These are phyloP conservation scores for Poeciliopsis occidentalis DNA, from an alignment of 2,113 vertebrate genomes.

Conservation along the genomic window DNA sequence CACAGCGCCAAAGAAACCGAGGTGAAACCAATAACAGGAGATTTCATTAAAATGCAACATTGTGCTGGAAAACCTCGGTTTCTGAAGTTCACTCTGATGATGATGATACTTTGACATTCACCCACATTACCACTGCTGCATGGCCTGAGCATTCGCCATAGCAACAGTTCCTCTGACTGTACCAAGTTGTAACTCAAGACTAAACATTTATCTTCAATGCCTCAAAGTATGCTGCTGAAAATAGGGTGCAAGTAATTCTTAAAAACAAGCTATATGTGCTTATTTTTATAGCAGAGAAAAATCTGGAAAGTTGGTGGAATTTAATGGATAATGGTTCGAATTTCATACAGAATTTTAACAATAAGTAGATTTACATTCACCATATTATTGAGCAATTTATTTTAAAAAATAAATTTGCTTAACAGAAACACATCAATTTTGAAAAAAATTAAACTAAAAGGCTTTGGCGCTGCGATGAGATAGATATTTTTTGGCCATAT, in stretches of 20 bases:
- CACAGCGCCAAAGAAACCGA: background rate
- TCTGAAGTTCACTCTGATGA: background rate
- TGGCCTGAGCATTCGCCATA: background rate
- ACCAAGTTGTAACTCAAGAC: background rate
- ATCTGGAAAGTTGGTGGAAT: background rate
- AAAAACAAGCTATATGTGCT: background rate
- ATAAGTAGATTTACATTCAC: no score
- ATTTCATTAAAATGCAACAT: conserved; percentile 1
- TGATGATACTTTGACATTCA: background rate
- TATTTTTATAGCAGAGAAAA: background rate
- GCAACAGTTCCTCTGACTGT: background rate
- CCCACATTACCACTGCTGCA: background rate
- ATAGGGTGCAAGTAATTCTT: background rate
- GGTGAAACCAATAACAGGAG: background rate
- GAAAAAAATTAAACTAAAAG: no score
- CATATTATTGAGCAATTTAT: no score
- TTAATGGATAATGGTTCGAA: no score
- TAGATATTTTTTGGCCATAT: no score
- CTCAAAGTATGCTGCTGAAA: background rate
- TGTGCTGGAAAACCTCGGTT: background rate
- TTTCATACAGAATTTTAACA: no score
- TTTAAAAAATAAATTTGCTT: no score
- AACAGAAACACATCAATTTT: no score
- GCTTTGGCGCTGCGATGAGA: no score
- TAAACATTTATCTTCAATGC: background rate